Base-by-base conservation (phyloP, 2,797 vertebrate species). In the Netta rufina region DNA sequence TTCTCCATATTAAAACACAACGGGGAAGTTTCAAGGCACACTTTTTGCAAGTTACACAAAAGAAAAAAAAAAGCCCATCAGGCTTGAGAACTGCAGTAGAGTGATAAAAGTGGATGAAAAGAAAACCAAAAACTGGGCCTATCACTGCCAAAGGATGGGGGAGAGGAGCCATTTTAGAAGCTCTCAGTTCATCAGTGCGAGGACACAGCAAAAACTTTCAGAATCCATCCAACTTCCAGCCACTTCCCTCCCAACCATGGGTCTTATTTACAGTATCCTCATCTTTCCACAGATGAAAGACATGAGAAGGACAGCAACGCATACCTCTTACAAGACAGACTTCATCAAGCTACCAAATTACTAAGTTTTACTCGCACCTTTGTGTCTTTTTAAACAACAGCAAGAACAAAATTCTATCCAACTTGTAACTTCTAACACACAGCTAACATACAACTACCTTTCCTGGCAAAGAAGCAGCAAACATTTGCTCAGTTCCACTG, bases 131-230 rank as follows among this genome's bases (percentile, higher is more conserved):
- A 69, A 71, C 58, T 27, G 18, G 32, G 53, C n/a, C 41, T 53
- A 3, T 39, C 76, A 24, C 28, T 84, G 39, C 41, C 73, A 81
- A 39, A 86, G 47, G 21, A 57, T 15, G 33, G 28, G 36, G 39
- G 30, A 92, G 30, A 90, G 72, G 12, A 93, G 69, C 84, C 94
- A 91, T 96, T 94, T 96, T 80, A 93, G 70, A 25, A 93, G 39
- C 24, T 91, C 43, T 32, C 21, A 77, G 32, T 65, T 87, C 30
- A 39, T 76, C 6, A 72, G 28, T 43, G 27, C 0, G 1, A 79
- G 33, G 79, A 79, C 61, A 85, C 41, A 93, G 56, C 28, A 82
- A 79, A 4, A 57, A 74, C 65, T 66, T 94, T 11, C 56, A 82
- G 43, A 61, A 58, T 11, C 69, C 74, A 83, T 8, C 14, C 71